Percentiles rank a stretch among this genome's conserved stretches.
These are phyloP conservation scores for Ceratosolen fusciceps DNA, from an alignment of 1,140 invertebrate species.

Conservation along the genomic window DNA sequence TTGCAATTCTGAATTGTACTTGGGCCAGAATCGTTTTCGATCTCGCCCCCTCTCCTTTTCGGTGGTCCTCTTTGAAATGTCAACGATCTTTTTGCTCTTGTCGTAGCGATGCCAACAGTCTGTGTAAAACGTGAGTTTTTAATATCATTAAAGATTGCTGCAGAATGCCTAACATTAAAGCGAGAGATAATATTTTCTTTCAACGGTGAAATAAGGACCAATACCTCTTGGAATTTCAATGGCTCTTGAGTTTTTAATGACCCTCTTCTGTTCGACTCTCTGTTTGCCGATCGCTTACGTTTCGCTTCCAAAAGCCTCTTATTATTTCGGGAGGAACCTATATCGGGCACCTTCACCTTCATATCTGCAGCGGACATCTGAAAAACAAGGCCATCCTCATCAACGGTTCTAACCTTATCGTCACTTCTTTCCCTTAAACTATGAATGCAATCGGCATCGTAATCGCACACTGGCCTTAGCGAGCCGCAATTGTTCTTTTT, in stretches of 20 bases:
- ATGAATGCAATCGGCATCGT: neutral
- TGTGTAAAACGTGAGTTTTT: slow-evolving; percentile 26
- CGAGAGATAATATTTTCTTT: slow-evolving; percentile 2
- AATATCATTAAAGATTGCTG: slow-evolving; percentile 5
- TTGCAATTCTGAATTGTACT: neutral
- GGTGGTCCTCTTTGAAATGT: neutral
- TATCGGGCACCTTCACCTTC: neutral
- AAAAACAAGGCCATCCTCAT: slow-evolving; percentile 39
- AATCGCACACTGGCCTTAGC: neutral
- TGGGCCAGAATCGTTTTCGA: neutral
- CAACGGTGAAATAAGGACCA: slow-evolving; percentile 42
- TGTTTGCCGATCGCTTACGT: neutral
- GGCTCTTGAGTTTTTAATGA: neutral
- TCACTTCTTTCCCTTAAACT: neutral
- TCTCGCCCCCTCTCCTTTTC: neutral
- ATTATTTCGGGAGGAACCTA: slow-evolving; percentile 34
- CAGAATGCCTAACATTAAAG: neutral
- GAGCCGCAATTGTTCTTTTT: neutral
- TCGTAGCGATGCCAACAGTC: neutral
- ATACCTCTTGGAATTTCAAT: slow-evolving; percentile 29
- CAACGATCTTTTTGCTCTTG: neutral
- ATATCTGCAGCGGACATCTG: slow-evolving; percentile 17
- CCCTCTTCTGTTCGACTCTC: neutral
- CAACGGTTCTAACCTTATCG: neutral
- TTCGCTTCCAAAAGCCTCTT: neutral